Base-by-base conservation (phyloP, 1,140 invertebrate species). In the Bombyx mori region DNA sequence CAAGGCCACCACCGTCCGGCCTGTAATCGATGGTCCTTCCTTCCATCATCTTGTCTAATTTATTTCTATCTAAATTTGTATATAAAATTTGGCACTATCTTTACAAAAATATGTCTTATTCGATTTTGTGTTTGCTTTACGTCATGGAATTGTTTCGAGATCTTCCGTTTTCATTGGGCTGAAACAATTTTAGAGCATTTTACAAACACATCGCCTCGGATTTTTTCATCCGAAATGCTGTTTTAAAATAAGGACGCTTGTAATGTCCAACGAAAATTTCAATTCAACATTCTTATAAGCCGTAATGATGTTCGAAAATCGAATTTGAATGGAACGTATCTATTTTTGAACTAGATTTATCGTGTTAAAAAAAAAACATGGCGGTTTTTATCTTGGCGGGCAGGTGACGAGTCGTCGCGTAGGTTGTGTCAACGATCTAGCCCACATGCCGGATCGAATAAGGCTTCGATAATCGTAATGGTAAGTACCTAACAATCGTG, bases 21-120 rank as follows among this genome's bases (percentile, higher is more conserved):
- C 84, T 82, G 70, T 88, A 90, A 71, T 90, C 89, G 69, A 91
- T 90, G 26, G 90, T 88, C 66, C 90, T 83, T 67, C 89, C 90
- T 82, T 91, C 90, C 90, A 91, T 91, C 81, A 82, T 89, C 73
- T 82, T 86, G 70, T 62, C 67, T 62, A 66, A 52, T 70, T 67
- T 67, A 73, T 68, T 69, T 77, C 78, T 83, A 82, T 85, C 80
- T 85, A 56, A 87, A 77, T 65, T 72, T 67, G 66, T 79, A 74
- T 62, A 78, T 79, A 74, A 68, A 71, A 62, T 65, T 87, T 87
- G 84, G 84, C 82, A 85, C 84, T 85, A 79, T 54, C 75, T 68
- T 77, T 82, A 81, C 76, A 84, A 82, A 85, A 82, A 82, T 79
- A 82, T 75, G 69, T 79, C 69, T 77, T 75, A 62, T 63, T 69